Evolutionary conservation across 2,888 invertebrate species (phyloP).

Genomic region (Allophyes oxyacanthae): DNA sequence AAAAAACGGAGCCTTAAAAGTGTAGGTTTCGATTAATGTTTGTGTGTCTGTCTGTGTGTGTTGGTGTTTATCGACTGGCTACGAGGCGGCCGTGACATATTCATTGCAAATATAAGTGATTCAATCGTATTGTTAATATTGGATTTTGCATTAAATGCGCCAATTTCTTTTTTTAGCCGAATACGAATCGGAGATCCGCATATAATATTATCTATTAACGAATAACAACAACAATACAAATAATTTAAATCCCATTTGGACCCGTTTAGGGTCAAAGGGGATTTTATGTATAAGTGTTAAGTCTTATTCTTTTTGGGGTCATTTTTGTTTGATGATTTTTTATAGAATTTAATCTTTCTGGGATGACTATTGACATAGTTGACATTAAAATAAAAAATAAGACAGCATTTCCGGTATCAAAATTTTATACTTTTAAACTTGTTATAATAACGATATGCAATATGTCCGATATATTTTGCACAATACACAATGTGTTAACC

Average conservation of each 20-base stretch:
- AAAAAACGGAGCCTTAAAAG: constrained; percentile 9
- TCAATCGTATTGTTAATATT: constrained; percentile 31
- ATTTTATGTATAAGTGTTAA: background rate
- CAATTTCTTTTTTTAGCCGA: constrained; percentile 20
- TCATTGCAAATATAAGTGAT: constrained; percentile 30
- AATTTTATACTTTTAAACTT: no score
- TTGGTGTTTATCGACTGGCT: constrained; percentile 29
- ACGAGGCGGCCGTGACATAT: constrained; percentile 51
- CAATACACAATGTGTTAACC: constrained; percentile 26
- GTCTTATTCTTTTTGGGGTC: background rate
- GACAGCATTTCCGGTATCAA: no score
- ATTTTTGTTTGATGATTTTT: no score
- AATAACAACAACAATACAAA: no score
- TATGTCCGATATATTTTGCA: constrained; percentile 27
- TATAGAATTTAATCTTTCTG: no score
- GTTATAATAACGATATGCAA: no score
- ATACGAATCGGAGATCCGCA: background rate
- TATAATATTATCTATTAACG: no score
- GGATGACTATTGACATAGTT: no score
- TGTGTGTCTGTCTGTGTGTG: constrained; percentile 27
- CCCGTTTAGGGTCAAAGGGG: background rate
- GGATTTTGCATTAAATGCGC: constrained; percentile 14
- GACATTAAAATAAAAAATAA: no score
- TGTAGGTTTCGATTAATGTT: constrained; percentile 33
- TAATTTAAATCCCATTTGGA: background rate